Base-by-base conservation (phyloP, 2,797 vertebrate species). In the Hafferia zeledoni region DNA sequence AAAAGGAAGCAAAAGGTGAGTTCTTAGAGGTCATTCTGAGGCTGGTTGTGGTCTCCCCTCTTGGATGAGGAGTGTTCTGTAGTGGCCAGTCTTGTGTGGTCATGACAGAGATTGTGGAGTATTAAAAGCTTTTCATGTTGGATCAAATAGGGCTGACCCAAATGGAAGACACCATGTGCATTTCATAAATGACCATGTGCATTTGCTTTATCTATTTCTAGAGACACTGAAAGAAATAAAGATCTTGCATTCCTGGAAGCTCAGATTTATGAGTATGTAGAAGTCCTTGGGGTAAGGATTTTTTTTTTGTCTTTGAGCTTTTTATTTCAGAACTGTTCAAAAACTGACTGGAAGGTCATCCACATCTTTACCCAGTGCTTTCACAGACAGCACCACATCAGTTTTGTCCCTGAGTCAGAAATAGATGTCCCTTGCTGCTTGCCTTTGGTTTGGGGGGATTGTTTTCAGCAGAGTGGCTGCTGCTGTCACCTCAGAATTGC, bases 211-310 rank as follows among this genome's bases (percentile, higher is more conserved):
- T 83, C 49, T 95, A 0, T 95, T 95, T 92, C 69, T 97, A 99
- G 99, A 97, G 99, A 99, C 98, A 99, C 99, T 0, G 99, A 99
- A 96, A 98, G 99, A 39, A 99, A 99, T 97, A 99, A 99, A 97
- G 99, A 99, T 84, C 98, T 99, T 17, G 99, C 97, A 12, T 99
- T 99, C 97, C 98, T 99, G 74, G 99, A 99, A 97, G 99, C 99
- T 89, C 99, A 99, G 94, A 98, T 99, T 89, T 99, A 99, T 19
- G 99, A 99, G 71, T 99, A 99, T 2, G 99, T 99, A 77, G 99
- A 99, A 97, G 98, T 99, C 93, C 98, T 99, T 13, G 99, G 99
- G 98, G 99, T 99, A 95, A 98, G 99, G 97, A 75, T 92, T 70
- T 56, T n/a, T 31, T 31, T 41, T 86, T 80, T 87, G 18, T 11